Percentiles rank a stretch among this genome's conserved stretches.
These are phyloP conservation scores for Spheniscus mendiculus DNA, from an alignment of 2,113 vertebrate genomes.

Conservation along the genomic window DNA sequence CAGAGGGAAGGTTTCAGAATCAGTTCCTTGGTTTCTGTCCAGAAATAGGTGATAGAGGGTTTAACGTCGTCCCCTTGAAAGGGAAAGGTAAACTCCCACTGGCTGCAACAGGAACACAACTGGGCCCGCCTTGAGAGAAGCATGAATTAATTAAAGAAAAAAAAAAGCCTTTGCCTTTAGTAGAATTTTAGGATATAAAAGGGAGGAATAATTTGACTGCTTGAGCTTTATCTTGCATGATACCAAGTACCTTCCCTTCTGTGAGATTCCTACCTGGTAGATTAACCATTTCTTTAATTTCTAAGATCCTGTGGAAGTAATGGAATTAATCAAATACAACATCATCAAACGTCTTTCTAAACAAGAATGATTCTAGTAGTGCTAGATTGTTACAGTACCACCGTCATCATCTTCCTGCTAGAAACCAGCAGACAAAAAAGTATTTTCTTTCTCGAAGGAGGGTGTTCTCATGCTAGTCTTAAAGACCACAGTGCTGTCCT, in stretches of 20 bases:
- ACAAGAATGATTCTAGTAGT: constrained; percentile 10
- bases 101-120: not conserved
- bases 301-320: constrained; percentile 18
- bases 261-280: not conserved
- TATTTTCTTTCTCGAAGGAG: not conserved
- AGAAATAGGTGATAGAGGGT: not conserved
- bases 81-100: not conserved
- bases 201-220: not conserved
- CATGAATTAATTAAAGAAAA: not conserved
- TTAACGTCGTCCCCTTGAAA: fast-evolving
- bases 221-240: not conserved
- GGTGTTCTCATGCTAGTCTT: not conserved
- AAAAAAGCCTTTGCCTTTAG: not conserved
- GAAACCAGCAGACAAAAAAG: not conserved
- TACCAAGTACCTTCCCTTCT: not conserved
- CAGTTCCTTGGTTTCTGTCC: not conserved
- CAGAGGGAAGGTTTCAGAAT: not conserved
- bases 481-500: not conserved
- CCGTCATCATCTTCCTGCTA: not conserved
- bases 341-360: constrained; percentile 49
- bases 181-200: not conserved
- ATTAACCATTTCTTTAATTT: constrained; percentile 25
- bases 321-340: constrained; percentile 42
- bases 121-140: not conserved
- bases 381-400: not conserved